Evolutionary conservation across 2,888 invertebrate species (phyloP).

Genomic region (Cryptus armator): DNA sequence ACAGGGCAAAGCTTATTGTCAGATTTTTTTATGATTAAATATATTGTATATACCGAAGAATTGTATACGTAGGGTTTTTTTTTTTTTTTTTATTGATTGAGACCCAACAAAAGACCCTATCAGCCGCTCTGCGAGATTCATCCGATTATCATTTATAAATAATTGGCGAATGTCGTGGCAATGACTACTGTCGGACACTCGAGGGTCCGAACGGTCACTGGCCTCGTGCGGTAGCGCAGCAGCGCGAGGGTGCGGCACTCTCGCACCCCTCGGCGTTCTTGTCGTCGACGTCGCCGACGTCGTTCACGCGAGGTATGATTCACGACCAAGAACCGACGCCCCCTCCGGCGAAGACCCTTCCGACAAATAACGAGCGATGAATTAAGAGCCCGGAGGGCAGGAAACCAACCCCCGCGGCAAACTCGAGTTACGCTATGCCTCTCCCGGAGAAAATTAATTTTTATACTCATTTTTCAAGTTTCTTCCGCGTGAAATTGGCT

Average conservation of each 20-base stretch:
- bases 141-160: slow-evolving; percentile 48
- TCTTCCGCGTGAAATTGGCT: neutral
- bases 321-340: slow-evolving; percentile 36
- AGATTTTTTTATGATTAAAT: too few species aligned
- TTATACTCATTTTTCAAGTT: neutral
- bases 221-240: neutral
- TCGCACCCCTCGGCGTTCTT: slow-evolving; percentile 33
- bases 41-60: too few species aligned
- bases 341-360: slow-evolving; percentile 37
- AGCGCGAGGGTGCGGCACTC: slow-evolving; percentile 45
- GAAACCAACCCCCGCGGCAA: neutral
- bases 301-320: slow-evolving; percentile 45
- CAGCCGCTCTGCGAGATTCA: neutral
- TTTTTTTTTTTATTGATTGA: neutral
- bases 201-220: slow-evolving; percentile 12
- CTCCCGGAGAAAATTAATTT: slow-evolving; percentile 38
- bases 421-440: slow-evolving; percentile 18
- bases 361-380: slow-evolving; percentile 54
- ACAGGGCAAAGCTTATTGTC: too few species aligned
- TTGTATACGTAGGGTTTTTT: neutral
- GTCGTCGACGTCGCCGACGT: slow-evolving; percentile 31
- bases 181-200: neutral
- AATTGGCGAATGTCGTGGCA: slow-evolving; percentile 19
- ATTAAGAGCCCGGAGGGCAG: slow-evolving; percentile 19
- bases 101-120: neutral